Evolutionary conservation across 2,797 vertebrate genomes (phyloP).

Genomic region (Acanthopagrus latus): DNA sequence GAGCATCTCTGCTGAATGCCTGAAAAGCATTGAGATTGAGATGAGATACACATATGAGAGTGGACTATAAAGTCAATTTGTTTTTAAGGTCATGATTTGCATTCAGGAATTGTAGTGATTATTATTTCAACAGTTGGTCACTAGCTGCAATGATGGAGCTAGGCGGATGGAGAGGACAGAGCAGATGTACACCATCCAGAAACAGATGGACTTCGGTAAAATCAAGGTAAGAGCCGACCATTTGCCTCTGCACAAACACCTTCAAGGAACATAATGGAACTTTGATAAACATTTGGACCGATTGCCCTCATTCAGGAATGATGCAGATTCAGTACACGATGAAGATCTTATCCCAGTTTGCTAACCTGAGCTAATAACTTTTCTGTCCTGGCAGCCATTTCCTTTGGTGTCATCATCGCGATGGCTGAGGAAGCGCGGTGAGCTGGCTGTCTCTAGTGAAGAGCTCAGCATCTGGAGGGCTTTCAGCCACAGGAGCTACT

Average conservation of each 20-base stretch:
- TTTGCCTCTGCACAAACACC: neutral
- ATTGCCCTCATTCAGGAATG: neutral
- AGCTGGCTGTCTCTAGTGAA: slow-evolving; percentile 86
- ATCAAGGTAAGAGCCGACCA: slow-evolving; percentile 88
- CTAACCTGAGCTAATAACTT: neutral
- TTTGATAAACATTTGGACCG: neutral
- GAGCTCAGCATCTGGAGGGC: slow-evolving; percentile 91
- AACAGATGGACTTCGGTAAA: slow-evolving; percentile 95
- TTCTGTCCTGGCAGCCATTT: slow-evolving; percentile 86
- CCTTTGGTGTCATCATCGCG: slow-evolving; percentile 92
- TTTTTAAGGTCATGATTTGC: neutral
- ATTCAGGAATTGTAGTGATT: neutral
- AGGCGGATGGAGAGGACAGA: slow-evolving; percentile 95
- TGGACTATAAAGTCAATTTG: neutral
- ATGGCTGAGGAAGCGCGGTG: slow-evolving; percentile 93
- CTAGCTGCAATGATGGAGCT: slow-evolving; percentile 93
- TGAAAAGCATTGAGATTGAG: neutral
- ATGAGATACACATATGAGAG: too few relatives aligned
- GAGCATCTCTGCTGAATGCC: neutral
- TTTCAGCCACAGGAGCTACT: slow-evolving; percentile 87
- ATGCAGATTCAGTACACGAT: neutral
- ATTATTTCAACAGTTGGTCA: slow-evolving; percentile 88
- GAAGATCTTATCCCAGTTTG: neutral
- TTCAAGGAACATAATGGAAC: neutral
- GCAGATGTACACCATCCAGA: slow-evolving; percentile 96